phyloP scores from a whole-genome alignment of 35 echinoderm and acorn worm genomes.

The Amphiura filiformis region DNA sequence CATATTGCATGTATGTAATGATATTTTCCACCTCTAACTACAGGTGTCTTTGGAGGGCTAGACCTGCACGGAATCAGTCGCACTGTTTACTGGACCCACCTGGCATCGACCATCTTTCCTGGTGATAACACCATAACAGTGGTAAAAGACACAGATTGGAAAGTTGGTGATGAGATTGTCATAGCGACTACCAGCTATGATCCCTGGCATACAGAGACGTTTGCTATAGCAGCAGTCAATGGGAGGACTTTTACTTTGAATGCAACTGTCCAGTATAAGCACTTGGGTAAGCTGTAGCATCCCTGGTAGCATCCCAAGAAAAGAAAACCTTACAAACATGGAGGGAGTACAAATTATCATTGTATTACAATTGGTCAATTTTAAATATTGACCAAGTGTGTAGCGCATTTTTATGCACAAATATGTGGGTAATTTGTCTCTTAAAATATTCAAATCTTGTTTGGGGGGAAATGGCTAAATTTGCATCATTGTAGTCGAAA shows the following conservation, averaged over 20 bases:
- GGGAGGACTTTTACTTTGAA: constrained; percentile 55
- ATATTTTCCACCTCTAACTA: not conserved
- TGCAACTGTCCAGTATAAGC: constrained; percentile 55
- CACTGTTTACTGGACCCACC: constrained; percentile 73
- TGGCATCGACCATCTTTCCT: constrained; percentile 41
- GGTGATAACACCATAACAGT: constrained; percentile 61
- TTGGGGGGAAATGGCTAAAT: too few species aligned
- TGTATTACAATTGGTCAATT: too few species aligned
- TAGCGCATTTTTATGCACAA: too few species aligned
- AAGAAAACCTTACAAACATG: too few species aligned
- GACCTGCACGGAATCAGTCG: constrained; percentile 74
- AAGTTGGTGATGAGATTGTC: constrained; percentile 77
- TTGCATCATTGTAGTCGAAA: too few species aligned
- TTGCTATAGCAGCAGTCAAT: constrained; percentile 59
- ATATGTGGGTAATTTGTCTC: too few species aligned
- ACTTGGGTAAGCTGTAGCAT: constrained; percentile 80
- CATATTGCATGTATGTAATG: not conserved
- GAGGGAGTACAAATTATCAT: too few species aligned
- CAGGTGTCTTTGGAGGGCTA: constrained; percentile 93
- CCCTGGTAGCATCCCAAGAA: too few species aligned
- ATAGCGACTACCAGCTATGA: constrained; percentile 80
- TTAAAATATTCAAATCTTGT: too few species aligned
- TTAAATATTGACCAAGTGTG: too few species aligned
- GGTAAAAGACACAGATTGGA: constrained; percentile 65
- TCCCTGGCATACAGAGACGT: constrained; percentile 91